Conservation (phyloP, 1,140 invertebrate species). For the Marisa cornuarietis region DNA sequence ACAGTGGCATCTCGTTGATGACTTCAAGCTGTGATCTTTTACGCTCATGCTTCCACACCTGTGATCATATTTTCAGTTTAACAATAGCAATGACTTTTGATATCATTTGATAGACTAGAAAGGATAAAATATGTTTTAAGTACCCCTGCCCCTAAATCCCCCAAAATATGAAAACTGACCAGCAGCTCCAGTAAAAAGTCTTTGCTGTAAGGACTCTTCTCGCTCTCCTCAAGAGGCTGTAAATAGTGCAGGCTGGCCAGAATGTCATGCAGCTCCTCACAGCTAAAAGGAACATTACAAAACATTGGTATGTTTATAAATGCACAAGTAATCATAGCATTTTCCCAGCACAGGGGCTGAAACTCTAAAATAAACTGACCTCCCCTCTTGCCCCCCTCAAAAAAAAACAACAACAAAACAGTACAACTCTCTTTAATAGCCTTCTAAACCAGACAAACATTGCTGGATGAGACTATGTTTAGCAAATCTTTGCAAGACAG, state of each 20-base stretch:
- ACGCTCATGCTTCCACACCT: conserved; percentile 79
- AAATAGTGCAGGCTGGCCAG: conserved; percentile 88
- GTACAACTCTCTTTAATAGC: not conserved
- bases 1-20: conserved; percentile 97
- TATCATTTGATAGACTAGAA: not conserved
- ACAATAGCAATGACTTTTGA: not conserved
- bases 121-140: not conserved
- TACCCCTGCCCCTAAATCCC: not conserved
- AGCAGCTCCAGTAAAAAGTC: conserved; percentile 87
- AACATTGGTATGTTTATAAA: not conserved
- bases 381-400: not conserved
- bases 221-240: conserved; percentile 71
- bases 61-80: not conserved
- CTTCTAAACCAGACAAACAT: not conserved
- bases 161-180: conserved; percentile 67
- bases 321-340: too few relatives aligned
- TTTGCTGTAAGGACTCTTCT: conserved; percentile 73
- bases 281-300: conserved; percentile 69
- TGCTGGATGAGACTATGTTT: too few relatives aligned
- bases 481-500: too few relatives aligned
- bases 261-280: conserved; percentile 83
- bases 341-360: too few relatives aligned
- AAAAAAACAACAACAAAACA: not conserved
- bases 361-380: too few relatives aligned
- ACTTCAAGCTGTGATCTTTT: conserved; percentile 90